Conservation (phyloP, 2,888 invertebrate species). For the Encarsia formosa region DNA sequence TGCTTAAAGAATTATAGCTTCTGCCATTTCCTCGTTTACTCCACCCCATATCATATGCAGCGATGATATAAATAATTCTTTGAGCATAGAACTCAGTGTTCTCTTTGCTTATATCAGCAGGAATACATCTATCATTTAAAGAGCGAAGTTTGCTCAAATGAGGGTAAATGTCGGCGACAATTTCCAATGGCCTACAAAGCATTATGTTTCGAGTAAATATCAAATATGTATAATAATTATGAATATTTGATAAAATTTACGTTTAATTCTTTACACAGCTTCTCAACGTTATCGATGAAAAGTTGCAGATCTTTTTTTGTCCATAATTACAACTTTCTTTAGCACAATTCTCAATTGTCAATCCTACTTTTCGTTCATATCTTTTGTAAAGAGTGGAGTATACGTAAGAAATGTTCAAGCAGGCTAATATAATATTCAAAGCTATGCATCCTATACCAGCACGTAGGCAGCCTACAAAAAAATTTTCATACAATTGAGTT, state of each 20-base stretch:
- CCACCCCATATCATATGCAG: neutral
- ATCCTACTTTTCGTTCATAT: slow-evolving; percentile 6
- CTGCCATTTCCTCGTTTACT: slow-evolving; percentile 27
- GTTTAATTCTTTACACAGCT: neutral
- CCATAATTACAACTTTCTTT: slow-evolving; percentile 3
- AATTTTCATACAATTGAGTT: neutral
- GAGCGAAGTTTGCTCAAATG: neutral
- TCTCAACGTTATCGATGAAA: neutral
- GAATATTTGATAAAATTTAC: neutral
- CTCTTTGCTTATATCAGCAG: no score
- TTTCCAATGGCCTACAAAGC: neutral
- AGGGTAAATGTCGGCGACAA: neutral
- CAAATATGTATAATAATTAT: neutral
- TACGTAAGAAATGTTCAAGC: slow-evolving; percentile 5
- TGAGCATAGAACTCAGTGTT: no score
- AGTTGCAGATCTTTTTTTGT: neutral
- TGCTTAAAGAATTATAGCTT: slow-evolving; percentile 29
- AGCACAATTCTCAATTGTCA: slow-evolving; percentile 12
- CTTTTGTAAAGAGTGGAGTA: slow-evolving; percentile 3
- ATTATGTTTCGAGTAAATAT: neutral
- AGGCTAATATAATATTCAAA: slow-evolving; percentile 14
- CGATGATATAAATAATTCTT: neutral
- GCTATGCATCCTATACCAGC: slow-evolving; percentile 13
- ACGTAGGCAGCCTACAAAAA: slow-evolving; percentile 16
- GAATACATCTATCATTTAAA: neutral